Conservation (phyloP, 2,113 vertebrate genomes). For the Propithecus coquereli region DNA sequence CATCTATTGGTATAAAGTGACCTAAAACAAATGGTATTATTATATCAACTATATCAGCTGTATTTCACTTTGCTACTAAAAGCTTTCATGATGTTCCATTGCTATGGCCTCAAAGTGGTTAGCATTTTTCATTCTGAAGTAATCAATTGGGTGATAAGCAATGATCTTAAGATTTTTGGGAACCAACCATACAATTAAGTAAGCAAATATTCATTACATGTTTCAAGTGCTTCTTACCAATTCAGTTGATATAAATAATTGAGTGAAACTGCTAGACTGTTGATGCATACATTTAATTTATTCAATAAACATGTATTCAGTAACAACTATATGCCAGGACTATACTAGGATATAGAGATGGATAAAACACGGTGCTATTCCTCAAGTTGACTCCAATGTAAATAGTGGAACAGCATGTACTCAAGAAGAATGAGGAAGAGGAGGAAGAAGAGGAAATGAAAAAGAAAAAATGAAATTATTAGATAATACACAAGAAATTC, state of each 20-base stretch:
- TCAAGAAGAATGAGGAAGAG: neutral
- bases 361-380: neutral
- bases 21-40: neutral
- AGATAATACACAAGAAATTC: neutral
- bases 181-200: neutral
- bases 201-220: neutral
- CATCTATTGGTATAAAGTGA: neutral
- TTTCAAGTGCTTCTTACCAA: neutral
- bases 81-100: neutral
- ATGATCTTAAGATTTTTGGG: neutral
- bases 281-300: neutral
- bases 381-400: neutral
- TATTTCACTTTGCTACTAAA: neutral
- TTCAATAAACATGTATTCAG: neutral
- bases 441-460: neutral
- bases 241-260: neutral
- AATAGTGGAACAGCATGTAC: neutral
- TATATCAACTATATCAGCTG: neutral
- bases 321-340: neutral
- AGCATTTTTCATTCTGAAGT: slow-evolving; percentile 6
- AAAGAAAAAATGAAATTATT: neutral
- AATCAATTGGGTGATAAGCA: neutral
- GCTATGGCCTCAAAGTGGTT: neutral
- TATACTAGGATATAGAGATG: neutral
- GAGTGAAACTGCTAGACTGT: neutral